A percentile compares a stretch with the other conserved stretches of the same genome.
These are phyloP conservation scores for Aurelia aurita DNA, from an alignment of 30 jellyfish, hydroid and myxozoan genomes.

Conservation along the genomic window DNA sequence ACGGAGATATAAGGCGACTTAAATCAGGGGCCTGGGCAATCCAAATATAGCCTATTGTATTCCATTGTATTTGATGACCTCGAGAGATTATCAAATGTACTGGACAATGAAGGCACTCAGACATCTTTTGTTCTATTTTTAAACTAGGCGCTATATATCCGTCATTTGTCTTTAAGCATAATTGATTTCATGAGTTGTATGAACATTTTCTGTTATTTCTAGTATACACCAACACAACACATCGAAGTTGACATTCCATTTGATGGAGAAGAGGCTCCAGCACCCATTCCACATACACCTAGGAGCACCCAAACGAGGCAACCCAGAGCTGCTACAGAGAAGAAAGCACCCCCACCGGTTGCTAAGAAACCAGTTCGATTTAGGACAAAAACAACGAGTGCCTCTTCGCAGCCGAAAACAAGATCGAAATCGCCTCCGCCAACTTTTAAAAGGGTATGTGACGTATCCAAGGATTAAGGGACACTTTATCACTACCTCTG, in stretches of 20 bases:
- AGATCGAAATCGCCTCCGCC: conserved; percentile 96
- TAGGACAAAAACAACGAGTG: conserved; percentile 72
- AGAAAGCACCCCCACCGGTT: conserved; percentile 81
- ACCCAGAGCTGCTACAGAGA: conserved; percentile 25
- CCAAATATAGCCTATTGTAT: no score
- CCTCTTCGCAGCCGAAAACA: conserved; percentile 44
- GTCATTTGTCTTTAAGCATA: no score
- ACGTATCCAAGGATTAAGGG: no score
- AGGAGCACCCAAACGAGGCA: conserved; percentile 12
- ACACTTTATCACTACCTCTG: no score
- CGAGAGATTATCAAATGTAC: no score
- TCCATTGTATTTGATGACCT: no score
- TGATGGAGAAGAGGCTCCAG: conserved; percentile 43
- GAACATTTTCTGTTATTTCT: not conserved
- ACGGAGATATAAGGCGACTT: no score
- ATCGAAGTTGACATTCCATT: conserved; percentile 27
- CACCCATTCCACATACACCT: conserved; percentile 6
- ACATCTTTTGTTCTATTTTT: no score
- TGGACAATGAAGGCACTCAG: no score
- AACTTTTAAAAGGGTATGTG: conserved; percentile 47
- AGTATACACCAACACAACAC: conserved; percentile 54
- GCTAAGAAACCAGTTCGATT: conserved; percentile 83
- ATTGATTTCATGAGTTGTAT: no score
- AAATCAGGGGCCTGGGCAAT: no score
- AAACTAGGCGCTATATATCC: no score